Evolutionary conservation across 2,113 vertebrate species (phyloP).

Genomic region (Anhinga anhinga): DNA sequence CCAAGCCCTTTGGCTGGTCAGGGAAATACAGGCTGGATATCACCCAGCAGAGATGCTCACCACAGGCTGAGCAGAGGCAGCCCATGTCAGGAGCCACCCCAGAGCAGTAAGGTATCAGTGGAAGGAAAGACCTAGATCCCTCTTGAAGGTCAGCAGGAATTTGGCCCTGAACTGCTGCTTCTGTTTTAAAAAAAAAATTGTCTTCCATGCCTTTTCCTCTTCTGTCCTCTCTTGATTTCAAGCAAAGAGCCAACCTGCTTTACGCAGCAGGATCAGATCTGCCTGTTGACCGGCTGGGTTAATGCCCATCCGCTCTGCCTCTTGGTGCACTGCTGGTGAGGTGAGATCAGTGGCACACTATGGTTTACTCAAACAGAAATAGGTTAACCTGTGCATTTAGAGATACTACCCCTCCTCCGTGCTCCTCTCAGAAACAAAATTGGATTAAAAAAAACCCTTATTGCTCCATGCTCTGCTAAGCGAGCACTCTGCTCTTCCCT

Average conservation of each 20-base stretch:
- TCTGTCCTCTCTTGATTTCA: background rate
- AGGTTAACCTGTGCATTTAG: background rate
- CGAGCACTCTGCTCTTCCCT: background rate
- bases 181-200: background rate
- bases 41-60: background rate
- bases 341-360: background rate
- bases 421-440: background rate
- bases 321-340: background rate
- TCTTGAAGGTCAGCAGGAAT: background rate
- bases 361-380: background rate
- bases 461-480: background rate
- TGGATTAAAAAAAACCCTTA: background rate
- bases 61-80: background rate
- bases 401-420: background rate
- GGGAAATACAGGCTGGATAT: background rate
- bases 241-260: background rate
- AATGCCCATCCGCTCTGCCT: background rate
- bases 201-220: background rate
- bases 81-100: background rate
- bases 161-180: background rate
- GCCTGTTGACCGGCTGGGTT: background rate
- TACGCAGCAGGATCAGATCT: background rate
- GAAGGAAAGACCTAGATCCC: background rate
- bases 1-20: background rate
- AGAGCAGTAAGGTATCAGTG: background rate